Evolutionary conservation across 2,797 vertebrate genomes (phyloP).

Genomic region (Girardinus metallicus): DNA sequence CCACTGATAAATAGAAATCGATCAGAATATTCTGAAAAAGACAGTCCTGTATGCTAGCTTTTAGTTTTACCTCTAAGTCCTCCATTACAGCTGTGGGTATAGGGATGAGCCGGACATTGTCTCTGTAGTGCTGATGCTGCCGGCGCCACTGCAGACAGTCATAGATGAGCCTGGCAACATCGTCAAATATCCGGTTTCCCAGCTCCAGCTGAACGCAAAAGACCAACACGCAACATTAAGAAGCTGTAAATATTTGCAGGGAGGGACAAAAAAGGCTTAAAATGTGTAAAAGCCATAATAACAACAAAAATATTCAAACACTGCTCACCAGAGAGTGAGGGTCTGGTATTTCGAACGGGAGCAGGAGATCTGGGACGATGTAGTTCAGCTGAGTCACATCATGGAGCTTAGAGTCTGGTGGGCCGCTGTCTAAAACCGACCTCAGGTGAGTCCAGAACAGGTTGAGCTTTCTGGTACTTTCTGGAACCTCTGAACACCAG

Average conservation of each 20-base stretch:
- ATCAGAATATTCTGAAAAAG: not conserved
- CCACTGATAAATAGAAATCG: not conserved
- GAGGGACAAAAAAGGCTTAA: not conserved
- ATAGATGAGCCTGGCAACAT: slow-evolving; percentile 88
- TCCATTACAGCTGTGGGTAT: slow-evolving; percentile 70
- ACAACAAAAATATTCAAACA: not conserved
- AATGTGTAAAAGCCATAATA: not conserved
- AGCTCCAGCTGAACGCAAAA: slow-evolving; percentile 75
- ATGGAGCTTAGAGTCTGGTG: slow-evolving; percentile 82
- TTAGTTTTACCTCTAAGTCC: slow-evolving; percentile 62
- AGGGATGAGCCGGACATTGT: slow-evolving; percentile 78
- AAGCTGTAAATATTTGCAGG: not conserved
- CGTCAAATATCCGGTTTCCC: slow-evolving; percentile 85
- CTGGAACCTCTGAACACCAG: slow-evolving; percentile 11
- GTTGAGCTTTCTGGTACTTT: slow-evolving; percentile 62
- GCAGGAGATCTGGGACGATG: slow-evolving; percentile 62
- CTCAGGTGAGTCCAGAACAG: slow-evolving; percentile 90
- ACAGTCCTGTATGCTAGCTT: not conserved
- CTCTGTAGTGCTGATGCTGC: slow-evolving; percentile 87
- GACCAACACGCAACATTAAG: not conserved
- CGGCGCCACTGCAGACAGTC: slow-evolving; percentile 87
- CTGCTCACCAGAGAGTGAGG: slow-evolving; percentile 76
- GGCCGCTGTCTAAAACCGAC: slow-evolving; percentile 81
- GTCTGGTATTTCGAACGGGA: slow-evolving; percentile 69
- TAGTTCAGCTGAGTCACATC: slow-evolving; percentile 84